These are phyloP conservation scores for Saturnia japonica DNA, from an alignment of 2,888 invertebrate genomes.

Conservation along the genomic window DNA sequence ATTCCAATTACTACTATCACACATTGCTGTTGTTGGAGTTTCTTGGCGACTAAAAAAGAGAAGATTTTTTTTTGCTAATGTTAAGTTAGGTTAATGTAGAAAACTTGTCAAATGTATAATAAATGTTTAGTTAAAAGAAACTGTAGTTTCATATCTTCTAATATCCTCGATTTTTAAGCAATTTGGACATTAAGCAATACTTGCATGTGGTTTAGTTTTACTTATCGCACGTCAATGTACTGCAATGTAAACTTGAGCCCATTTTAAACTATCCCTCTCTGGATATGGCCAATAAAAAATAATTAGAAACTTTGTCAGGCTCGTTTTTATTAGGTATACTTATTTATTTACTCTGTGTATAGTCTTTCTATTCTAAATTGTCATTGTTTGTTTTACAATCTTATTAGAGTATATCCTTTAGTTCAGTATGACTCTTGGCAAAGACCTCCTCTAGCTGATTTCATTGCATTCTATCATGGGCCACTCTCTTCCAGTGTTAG, in stretches of 20 bases:
- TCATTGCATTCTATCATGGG: too few species aligned
- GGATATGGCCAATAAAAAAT: not conserved
- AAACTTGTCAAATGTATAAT: too few species aligned
- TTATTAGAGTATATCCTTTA: too few species aligned
- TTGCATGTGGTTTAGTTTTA: not conserved
- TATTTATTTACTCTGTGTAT: too few species aligned
- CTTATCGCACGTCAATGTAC: not conserved
- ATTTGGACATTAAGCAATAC: not conserved
- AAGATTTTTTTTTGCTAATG: not conserved
- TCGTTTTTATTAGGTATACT: not conserved
- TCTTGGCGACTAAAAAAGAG: constrained; percentile 59
- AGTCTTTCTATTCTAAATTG: too few species aligned
- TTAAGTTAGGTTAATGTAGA: not conserved
- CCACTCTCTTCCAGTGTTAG: too few species aligned
- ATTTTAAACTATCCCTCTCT: not conserved
- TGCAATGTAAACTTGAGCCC: not conserved
- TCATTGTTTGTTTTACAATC: too few species aligned
- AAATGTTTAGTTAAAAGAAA: too few species aligned
- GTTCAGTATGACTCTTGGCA: too few species aligned
- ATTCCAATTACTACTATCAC: constrained; percentile 70
- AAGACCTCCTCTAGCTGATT: too few species aligned
- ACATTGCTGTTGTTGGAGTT: constrained; percentile 70
- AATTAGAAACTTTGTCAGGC: not conserved
- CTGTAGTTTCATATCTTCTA: too few species aligned
- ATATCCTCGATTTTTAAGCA: too few species aligned